Evolutionary conservation across 2,888 invertebrate genomes (phyloP).

Genomic region (Ariolimax columbianus): DNA sequence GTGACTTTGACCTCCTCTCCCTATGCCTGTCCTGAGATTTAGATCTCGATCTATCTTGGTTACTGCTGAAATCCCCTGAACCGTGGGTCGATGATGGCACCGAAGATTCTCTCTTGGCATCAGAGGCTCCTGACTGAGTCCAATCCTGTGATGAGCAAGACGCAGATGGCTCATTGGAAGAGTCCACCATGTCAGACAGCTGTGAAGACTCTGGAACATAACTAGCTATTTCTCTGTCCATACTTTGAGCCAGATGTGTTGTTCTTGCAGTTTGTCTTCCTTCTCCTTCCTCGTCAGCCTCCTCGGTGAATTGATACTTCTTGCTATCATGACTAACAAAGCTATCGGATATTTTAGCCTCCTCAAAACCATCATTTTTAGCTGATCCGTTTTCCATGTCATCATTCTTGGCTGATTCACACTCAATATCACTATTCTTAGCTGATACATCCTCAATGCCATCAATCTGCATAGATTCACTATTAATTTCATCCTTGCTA

Average conservation of each 20-base stretch:
- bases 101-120: neutral
- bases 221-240: neutral
- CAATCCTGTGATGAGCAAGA: neutral
- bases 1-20: constrained; percentile 25
- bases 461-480: neutral
- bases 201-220: neutral
- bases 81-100: neutral
- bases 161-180: neutral
- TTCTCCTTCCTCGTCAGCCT: neutral
- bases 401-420: neutral
- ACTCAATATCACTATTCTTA: neutral
- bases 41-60: constrained; percentile 4
- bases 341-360: neutral
- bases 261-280: neutral
- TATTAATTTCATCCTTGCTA: neutral
- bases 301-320: neutral
- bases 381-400: neutral
- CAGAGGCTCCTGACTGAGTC: neutral
- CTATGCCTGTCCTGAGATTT: constrained; percentile 11
- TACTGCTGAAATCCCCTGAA: neutral
- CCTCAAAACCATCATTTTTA: neutral
- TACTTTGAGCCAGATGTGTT: neutral
- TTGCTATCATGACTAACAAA: neutral
- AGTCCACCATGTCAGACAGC: neutral
- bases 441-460: neutral